A percentile compares a stretch with the other conserved stretches of the same genome.
These are phyloP conservation scores for Parnassius mnemosyne DNA, from an alignment of 2,888 invertebrate genomes.

Conservation along the genomic window DNA sequence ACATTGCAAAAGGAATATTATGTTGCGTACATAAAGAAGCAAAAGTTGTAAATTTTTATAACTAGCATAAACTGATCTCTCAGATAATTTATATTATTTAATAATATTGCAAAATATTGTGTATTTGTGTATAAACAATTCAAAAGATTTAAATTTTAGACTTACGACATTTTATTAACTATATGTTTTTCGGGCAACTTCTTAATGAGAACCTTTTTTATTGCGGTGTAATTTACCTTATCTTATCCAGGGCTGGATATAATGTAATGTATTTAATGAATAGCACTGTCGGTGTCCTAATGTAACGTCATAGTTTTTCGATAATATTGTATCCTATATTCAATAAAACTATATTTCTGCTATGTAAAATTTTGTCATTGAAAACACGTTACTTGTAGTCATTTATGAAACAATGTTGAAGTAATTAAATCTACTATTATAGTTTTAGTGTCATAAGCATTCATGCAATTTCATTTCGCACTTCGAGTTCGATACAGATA, in stretches of 20 bases:
- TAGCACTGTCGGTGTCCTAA: constrained; percentile 76
- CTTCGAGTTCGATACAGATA: constrained; percentile 72
- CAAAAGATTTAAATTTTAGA: constrained; percentile 72
- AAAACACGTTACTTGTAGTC: constrained; percentile 75
- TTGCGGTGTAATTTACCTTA: constrained; percentile 59
- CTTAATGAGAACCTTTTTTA: constrained; percentile 54
- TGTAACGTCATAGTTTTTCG: constrained; percentile 76
- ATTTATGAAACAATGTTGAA: constrained; percentile 69
- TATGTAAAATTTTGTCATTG: constrained; percentile 75
- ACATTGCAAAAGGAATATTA: constrained; percentile 62
- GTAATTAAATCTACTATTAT: constrained; percentile 78
- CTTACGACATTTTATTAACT: constrained; percentile 54
- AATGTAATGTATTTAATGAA: constrained; percentile 63
- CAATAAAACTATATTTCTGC: constrained; percentile 78
- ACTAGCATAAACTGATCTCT: constrained; percentile 79
- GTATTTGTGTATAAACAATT: constrained; percentile 73
- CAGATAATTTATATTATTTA: constrained; percentile 75
- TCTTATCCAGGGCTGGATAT: constrained; percentile 65
- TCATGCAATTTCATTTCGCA: constrained; percentile 76
- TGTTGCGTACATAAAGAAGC: constrained; percentile 65
- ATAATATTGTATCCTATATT: constrained; percentile 79
- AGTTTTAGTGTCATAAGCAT: constrained; percentile 66
- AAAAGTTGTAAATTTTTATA: constrained; percentile 76
- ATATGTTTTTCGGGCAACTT: constrained; percentile 64
- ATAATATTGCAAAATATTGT: constrained; percentile 73